Base-by-base conservation (phyloP, 2,113 vertebrate genomes). In the Urocitellus parryii region DNA sequence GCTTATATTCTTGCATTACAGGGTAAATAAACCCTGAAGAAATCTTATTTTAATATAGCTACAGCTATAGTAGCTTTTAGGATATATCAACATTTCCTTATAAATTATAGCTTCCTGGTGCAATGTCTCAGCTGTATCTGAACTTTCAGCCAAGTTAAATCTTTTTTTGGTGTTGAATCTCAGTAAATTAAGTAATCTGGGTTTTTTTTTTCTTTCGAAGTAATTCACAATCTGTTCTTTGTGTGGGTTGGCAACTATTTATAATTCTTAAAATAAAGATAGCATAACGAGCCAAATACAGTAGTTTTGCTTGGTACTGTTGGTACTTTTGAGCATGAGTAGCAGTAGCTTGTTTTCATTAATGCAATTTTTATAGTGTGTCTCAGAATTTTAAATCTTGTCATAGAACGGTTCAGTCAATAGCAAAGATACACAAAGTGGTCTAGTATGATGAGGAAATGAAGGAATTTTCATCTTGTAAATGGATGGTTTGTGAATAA, bases 261-360 rank as follows among this genome's bases (percentile, higher is more conserved):
- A 13, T 92, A 91, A 95, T 93, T 95, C 74, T 92, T 97, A 96
- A 97, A 96, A 92, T 95, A 87, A 93, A 74, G 90, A 14, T 98
- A 18, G 25, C 78, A 97, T 94, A 86, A 95, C 87, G 76, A 67
- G 85, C 90, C 92, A 96, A 96, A 95, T 91, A 96, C 96, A 96
- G 95, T 96, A 58, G 78, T 87, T 93, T 77, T 93, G 97, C 89
- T 97, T 85, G 65, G 98, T 98, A 95, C 97, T 96, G 94, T 97
- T 97, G 97, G 39, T 39, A 3, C 39, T 39, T 2, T 39, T 39
- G 39, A 98, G 95, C 97, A 87, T 84, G 95, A 93, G 63, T 90
- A 97, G 97, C 98, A 97, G 88, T 92, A 98, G 90, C 98, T 95
- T 97, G 89, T 97, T 97, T 97, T 94, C 48, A 25, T 96, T 93